phyloP scores from a whole-genome alignment of 2,888 invertebrate genomes.

The Sphaerophoria rueppellii region DNA sequence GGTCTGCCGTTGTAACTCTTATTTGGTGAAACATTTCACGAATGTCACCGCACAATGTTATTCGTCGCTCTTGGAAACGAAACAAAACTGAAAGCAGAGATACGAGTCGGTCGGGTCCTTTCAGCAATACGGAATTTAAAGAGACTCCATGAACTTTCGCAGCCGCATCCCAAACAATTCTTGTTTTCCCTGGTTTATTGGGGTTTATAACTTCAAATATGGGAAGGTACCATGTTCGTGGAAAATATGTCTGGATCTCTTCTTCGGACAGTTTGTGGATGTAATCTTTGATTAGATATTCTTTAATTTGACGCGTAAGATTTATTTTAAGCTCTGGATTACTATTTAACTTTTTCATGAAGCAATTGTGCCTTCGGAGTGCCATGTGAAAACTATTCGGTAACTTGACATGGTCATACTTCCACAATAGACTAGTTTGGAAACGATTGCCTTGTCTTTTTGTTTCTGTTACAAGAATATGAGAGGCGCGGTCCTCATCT shows the following conservation, averaged over 20 bases:
- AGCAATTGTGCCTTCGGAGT: background rate
- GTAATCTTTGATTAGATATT: background rate
- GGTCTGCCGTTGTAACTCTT: too few relatives aligned
- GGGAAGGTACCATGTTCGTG: background rate
- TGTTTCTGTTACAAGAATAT: background rate
- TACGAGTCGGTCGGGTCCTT: too few relatives aligned
- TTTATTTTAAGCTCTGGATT: slow-evolving; percentile 8
- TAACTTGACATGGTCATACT: background rate
- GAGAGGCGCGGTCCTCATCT: background rate
- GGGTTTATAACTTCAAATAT: slow-evolving; percentile 13
- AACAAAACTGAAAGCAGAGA: too few relatives aligned
- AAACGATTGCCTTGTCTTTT: background rate
- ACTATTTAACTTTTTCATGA: background rate
- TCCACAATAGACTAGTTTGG: background rate
- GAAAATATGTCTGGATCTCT: background rate
- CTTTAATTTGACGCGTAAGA: slow-evolving; percentile 21
- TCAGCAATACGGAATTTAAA: too few relatives aligned
- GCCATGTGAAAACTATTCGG: background rate
- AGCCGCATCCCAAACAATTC: background rate
- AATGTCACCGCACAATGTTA: too few relatives aligned
- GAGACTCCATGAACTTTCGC: too few relatives aligned
- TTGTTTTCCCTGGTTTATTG: slow-evolving; percentile 12
- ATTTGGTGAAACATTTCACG: too few relatives aligned
- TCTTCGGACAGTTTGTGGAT: slow-evolving; percentile 1
- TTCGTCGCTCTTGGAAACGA: too few relatives aligned